Base-by-base conservation (phyloP, 2,113 vertebrate genomes). In the Ptilorrhoa leucosticta region DNA sequence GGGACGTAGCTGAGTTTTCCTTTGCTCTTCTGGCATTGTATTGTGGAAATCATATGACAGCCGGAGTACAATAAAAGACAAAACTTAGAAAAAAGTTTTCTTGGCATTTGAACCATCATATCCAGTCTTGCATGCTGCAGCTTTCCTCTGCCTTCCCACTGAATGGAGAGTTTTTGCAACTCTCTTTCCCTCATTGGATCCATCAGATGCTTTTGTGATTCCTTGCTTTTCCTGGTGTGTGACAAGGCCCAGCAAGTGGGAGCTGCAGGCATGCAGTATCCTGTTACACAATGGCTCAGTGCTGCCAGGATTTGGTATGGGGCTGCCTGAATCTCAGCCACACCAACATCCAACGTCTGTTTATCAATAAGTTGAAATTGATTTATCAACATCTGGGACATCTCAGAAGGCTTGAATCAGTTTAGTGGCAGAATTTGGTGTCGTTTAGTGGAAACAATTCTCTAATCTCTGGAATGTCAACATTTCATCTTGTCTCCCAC, bases 261-360 rank as follows among this genome's bases (percentile, higher is more conserved):
- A 61, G 72, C 45, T 76, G 53, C 35, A 78, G 72, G 22, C 44
- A 6, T 7, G 1, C 15, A 5, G 6, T 47, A 0, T 53, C 86
- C 39, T 85, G 26, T 68, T 2, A 12, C 60, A 33, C 30, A 33
- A 0, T 51, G 84, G 70, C 69, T 31, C 44, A 23, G n/a, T 23
- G 37, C 82, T 82, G 65, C 66, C 42, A 45, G 35, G 56, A 20
- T 84, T 91, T 92, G 33, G 7, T 35, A 3, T 30, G 65, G 51
- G 21, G 22, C 65, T 92, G 68, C 28, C n/a, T 63, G n/a, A 60
- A 76, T 68, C 48, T 22, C 48, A 71, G 72, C 23, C 21, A 7
- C 24, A 26, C 14, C 6, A 27, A n/a, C 47, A 60, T 17, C 44
- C 47, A 63, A 1, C 0, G 0, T 48, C 65, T 79, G 14, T 56